Evolutionary conservation across 2,888 invertebrate species (phyloP).

Genomic region (Hoplodrina ambigua): DNA sequence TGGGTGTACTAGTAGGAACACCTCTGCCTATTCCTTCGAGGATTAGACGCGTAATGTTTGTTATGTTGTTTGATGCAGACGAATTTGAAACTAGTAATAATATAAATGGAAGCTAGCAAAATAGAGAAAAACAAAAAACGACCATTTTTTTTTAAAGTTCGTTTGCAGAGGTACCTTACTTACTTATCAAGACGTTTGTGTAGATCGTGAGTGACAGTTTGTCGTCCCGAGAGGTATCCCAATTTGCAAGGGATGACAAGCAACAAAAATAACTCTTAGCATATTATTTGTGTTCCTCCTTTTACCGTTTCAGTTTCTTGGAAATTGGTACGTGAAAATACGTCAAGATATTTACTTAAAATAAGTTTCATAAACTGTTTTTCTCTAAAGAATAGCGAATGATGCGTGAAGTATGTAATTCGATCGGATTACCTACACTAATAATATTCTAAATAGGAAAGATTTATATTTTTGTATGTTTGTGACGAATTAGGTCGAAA

Average conservation of each 20-base stretch:
- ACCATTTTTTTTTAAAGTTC: not conserved
- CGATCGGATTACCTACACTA: too few species aligned
- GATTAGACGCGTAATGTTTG: too few species aligned
- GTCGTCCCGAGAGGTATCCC: slow-evolving; percentile 32
- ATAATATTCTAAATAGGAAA: too few species aligned
- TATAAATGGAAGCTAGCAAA: too few species aligned
- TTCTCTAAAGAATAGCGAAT: not conserved
- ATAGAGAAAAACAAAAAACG: too few species aligned
- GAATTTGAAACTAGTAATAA: too few species aligned
- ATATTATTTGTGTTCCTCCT: slow-evolving; percentile 20
- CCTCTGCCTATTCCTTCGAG: too few species aligned
- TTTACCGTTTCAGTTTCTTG: slow-evolving; percentile 6
- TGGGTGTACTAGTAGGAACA: too few species aligned
- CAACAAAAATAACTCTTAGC: slow-evolving; percentile 28
- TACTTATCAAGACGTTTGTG: slow-evolving; percentile 29
- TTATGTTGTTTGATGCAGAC: too few species aligned
- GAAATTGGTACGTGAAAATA: slow-evolving; percentile 11
- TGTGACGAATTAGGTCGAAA: too few species aligned
- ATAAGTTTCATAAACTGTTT: not conserved
- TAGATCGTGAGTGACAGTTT: slow-evolving; percentile 27
- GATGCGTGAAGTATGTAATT: too few species aligned
- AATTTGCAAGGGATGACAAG: slow-evolving; percentile 43
- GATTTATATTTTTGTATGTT: too few species aligned
- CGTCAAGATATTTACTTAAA: not conserved
- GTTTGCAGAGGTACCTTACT: not conserved